Conservation (phyloP, 2,113 vertebrate species). For the Daubentonia madagascariensis region DNA sequence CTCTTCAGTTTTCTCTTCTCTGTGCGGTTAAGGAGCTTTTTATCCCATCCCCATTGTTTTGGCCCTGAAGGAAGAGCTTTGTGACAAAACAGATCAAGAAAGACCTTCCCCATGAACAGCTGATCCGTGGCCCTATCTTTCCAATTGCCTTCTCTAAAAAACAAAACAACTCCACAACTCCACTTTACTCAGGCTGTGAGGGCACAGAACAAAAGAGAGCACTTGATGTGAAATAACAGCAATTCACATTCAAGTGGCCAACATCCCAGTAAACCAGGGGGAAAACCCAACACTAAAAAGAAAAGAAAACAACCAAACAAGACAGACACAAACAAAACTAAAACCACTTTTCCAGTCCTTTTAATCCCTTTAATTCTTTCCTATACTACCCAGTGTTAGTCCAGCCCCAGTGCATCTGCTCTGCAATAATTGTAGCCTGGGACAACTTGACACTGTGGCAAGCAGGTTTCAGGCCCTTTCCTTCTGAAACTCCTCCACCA, state of each 20-base stretch:
- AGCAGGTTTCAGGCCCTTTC: background rate
- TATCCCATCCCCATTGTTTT: background rate
- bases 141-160: background rate
- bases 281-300: background rate
- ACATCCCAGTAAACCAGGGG: background rate
- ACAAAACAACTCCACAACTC: background rate
- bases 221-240: background rate
- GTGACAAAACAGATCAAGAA: background rate
- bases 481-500: background rate
- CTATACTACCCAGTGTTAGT: background rate
- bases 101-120: background rate
- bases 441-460: background rate
- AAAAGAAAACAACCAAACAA: background rate
- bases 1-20: background rate
- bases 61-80: background rate
- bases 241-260: background rate
- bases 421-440: background rate
- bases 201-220: background rate
- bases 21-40: background rate
- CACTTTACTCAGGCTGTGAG: background rate
- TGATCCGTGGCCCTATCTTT: background rate
- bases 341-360: background rate
- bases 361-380: background rate
- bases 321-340: background rate
- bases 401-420: background rate